These are phyloP conservation scores for Bilobella aurantiaca DNA, from an alignment of 1,140 invertebrate species.

Conservation along the genomic window DNA sequence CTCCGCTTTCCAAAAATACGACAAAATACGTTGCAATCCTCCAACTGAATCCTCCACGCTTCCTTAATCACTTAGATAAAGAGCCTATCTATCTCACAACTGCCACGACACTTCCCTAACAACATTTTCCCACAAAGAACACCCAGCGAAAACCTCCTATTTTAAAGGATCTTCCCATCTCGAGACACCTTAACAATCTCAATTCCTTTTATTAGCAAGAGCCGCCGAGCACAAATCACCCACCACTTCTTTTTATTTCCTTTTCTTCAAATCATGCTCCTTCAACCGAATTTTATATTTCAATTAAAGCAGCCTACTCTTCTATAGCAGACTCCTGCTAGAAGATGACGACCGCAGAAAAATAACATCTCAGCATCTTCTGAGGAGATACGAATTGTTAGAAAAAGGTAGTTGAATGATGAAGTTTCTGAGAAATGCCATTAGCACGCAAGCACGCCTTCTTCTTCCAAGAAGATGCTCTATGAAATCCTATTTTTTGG, in stretches of 20 bases:
- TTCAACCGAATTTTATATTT: slow-evolving; percentile 5
- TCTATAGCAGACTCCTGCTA: no score
- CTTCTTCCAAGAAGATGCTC: not conserved
- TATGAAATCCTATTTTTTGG: not conserved
- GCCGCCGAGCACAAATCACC: no score
- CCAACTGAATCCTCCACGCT: slow-evolving; percentile 29
- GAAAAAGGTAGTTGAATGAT: no score
- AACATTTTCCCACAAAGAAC: slow-evolving; percentile 5
- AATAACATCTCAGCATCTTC: no score
- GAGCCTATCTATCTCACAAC: slow-evolving; percentile 18
- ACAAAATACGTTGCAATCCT: slow-evolving; percentile 33
- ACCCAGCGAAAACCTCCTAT: no score
- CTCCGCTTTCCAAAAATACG: slow-evolving; percentile 9
- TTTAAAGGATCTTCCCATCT: no score
- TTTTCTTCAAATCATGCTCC: not conserved
- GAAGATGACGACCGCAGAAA: no score
- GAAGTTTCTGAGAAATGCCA: not conserved
- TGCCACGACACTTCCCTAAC: slow-evolving; percentile 1
- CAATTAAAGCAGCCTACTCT: not conserved
- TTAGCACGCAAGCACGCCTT: not conserved
- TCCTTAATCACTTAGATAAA: slow-evolving; percentile 34
- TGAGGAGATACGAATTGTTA: not conserved
- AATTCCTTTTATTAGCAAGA: not conserved
- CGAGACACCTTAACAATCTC: no score
- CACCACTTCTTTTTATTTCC: not conserved